phyloP scores from a whole-genome alignment of 2,113 vertebrate species.

The Vicugna pacos region DNA sequence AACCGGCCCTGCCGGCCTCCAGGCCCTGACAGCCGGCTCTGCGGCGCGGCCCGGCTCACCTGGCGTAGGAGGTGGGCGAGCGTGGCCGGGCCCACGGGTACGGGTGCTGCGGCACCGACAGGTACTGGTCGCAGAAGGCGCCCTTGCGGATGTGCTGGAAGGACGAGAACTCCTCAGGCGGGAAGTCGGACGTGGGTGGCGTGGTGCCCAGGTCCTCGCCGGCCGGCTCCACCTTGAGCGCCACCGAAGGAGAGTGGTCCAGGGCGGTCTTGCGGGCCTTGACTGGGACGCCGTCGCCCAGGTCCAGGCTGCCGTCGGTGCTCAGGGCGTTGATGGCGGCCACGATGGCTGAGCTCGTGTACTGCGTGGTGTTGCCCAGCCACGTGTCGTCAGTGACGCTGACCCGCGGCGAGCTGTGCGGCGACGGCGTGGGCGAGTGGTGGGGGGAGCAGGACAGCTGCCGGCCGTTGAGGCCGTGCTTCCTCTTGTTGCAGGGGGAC shows the following conservation, averaged over 20 bases:
- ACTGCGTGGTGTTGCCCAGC: constrained; percentile 95
- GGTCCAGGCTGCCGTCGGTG: constrained; percentile 94
- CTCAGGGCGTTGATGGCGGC: constrained; percentile 98
- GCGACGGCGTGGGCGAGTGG: constrained; percentile 93
- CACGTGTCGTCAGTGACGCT: constrained; percentile 94
- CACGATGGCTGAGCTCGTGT: constrained; percentile 97
- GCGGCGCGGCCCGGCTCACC: constrained; percentile 85
- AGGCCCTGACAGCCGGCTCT: fast-evolving
- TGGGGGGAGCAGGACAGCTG: constrained; percentile 93
- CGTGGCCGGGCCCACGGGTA: constrained; percentile 95
- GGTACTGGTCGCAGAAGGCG: constrained; percentile 94
- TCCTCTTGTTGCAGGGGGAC: constrained; percentile 95
- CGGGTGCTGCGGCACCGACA: constrained; percentile 94
- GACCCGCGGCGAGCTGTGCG: constrained; percentile 92
- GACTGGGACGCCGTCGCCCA: constrained; percentile 94
- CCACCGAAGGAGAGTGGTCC: constrained; percentile 91
- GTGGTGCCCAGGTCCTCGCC: constrained; percentile 90
- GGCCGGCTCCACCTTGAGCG: constrained; percentile 94
- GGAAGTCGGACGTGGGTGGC: constrained; percentile 87
- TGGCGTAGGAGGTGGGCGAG: constrained; percentile 90
- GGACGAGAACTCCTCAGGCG: constrained; percentile 91
- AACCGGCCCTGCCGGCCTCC: fast-evolving
- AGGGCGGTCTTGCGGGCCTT: constrained; percentile 94
- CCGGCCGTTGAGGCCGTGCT: constrained; percentile 93
- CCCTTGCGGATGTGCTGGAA: constrained; percentile 95